Evolutionary conservation across 2,797 vertebrate species (phyloP), one percentile per base, ranked within the genome.

Genomic region (Apogon talboti): DNA sequence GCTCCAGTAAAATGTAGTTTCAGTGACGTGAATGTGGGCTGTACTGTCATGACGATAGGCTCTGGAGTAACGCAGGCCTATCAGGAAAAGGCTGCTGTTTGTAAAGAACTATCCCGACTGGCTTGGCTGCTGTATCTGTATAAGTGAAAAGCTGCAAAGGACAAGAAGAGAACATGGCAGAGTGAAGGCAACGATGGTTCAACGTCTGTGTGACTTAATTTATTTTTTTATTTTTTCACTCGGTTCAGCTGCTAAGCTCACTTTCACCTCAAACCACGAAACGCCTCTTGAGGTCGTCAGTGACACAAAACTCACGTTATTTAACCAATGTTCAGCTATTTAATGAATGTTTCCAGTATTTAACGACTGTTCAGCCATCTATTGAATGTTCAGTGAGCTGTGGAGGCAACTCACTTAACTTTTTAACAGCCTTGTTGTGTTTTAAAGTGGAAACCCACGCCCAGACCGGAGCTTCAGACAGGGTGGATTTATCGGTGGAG

Each of bases 221-320:
- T 78, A 18, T 74, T 74, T 75, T 63, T 74, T 73, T 56, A 61
- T 19, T 55, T 72, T 76, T 52, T 53, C 74, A 75, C 81, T 88
- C 46, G 47, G 81, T 89, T 87, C 82, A 72, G 90, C 89, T 91
- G 91, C 91, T 92, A 92, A 71, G 67, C 76, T 86, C 87, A 87
- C 87, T 71, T 66, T 49, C 78, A 76, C 87, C 88, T 88, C 86
- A 83, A 71, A 85, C 78, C 83, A 85, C 69, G 15, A 68, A 77
- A 65, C 67, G 78, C 90, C 88, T 87, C 86, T 49, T 49, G 87
- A 81, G 85, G 86, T 78, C 13, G 69, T 72, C 74, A 7, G 85
- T 71, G 85, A 85, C 80, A 55, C 73, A 74, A 77, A 78, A 87
- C 76, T 66, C 63, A 68, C 66, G 45, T 74, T 71, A 67, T 69